Evolutionary conservation across 2,888 invertebrate species (phyloP), one percentile per base, ranked within the genome.

Genomic region (Sympetrum striolatum): DNA sequence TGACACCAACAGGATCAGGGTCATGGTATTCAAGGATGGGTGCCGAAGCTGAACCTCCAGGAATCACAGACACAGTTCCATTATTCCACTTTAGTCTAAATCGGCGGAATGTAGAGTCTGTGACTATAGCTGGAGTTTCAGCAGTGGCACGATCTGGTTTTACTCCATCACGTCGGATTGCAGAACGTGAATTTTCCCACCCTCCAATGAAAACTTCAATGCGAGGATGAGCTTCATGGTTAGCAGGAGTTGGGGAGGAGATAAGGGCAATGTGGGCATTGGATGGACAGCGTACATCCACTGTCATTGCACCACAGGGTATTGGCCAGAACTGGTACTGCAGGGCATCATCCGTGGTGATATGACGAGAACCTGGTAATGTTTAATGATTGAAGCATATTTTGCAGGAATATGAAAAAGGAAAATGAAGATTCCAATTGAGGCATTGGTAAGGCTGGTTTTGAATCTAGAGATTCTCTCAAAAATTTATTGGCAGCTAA

Each of bases 41-140:
- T 86, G 35, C 53, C 2, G 86, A 60, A 14, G 58, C 64, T 86
- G 64, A 58, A 60, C 86, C 64, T 60, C 86, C 86, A 64, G 86
- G 86, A 12, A 86, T 6, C 48, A 86, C 86, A 64, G 86, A 86
- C n/a, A 86, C 86, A 37, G 58, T 86, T 60, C 86, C 95, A 92
- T 95, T 94, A 92, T 94, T 93, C 96, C 96, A 96, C 92, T 95
- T 94, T 92, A 96, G 93, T 92, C 94, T 92, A 93, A 96, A 95
- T 93, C 94, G 95, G 93, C 94, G 95, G 94, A 94, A 95, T 93
- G 58, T 15, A 18, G 81, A 60, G 37, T 90, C 64, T 44, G 81
- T 90, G 90, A 98, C 94, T 92, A 97, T 96, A 91, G 95, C 95
- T 0, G 97, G 97, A 0, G 97, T 98, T 53, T 96, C 95, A 8